Evolutionary conservation across 2,797 vertebrate genomes (phyloP).

Genomic region (Buphagus erythrorhynchus): DNA sequence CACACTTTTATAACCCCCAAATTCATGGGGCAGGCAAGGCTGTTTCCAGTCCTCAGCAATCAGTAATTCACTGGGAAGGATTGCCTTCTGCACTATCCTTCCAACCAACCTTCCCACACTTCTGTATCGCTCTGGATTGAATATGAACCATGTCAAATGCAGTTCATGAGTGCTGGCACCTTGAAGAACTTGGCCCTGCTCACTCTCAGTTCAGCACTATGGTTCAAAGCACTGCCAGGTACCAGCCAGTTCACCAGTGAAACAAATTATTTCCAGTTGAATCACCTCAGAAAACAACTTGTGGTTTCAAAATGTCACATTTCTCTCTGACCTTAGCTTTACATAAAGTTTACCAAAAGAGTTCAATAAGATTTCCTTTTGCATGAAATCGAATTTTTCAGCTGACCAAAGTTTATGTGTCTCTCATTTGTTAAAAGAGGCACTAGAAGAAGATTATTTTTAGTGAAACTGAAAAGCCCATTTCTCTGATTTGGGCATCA

Average conservation of each 20-base stretch:
- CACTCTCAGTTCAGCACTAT: not conserved
- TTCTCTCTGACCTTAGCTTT: not conserved
- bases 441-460: not conserved
- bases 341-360: not conserved
- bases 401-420: not conserved
- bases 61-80: too few species aligned
- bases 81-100: too few species aligned
- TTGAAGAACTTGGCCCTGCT: not conserved
- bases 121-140: not conserved
- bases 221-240: not conserved
- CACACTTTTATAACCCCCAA: too few species aligned
- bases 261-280: not conserved
- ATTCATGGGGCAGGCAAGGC: too few species aligned
- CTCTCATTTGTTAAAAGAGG: not conserved
- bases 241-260: not conserved
- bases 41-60: too few species aligned
- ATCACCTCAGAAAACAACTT: not conserved
- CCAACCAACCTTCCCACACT: not conserved
- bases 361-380: not conserved
- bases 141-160: fast-evolving
- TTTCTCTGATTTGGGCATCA: not conserved
- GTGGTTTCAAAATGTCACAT: not conserved
- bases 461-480: not conserved
- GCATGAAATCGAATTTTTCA: fast-evolving
- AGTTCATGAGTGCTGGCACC: not conserved